Evolutionary conservation across 2,888 invertebrate genomes (phyloP).

Genomic region (Stegophylla sp.): DNA sequence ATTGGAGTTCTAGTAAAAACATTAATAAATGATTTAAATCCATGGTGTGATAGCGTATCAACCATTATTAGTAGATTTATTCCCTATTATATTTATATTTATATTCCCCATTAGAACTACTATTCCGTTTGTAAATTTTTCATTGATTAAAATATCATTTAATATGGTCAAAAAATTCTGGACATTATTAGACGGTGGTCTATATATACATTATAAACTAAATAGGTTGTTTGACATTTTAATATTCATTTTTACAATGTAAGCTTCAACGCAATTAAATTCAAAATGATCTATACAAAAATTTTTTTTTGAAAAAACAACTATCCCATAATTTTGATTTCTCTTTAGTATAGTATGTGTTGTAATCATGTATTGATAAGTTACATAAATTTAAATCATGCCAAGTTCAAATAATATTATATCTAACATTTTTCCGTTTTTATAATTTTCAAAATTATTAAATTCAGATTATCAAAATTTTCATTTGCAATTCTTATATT

Average conservation of each 20-base stretch:
- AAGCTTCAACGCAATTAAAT: constrained; percentile 9
- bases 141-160: neutral
- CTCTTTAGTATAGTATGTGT: constrained; percentile 6
- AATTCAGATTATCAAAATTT: no score
- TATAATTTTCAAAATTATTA: constrained; percentile 29
- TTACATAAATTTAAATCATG: neutral
- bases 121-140: no score
- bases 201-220: constrained; percentile 1
- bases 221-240: neutral
- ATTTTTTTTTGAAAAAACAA: constrained; percentile 10
- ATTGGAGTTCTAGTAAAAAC: neutral
- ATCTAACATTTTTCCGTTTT: constrained; percentile 6
- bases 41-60: neutral
- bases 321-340: constrained; percentile 20
- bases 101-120: neutral
- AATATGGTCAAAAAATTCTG: neutral
- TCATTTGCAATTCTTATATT: no score
- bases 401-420: constrained; percentile 16
- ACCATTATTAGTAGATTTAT: neutral
- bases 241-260: constrained; percentile 11
- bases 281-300: neutral
- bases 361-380: constrained; percentile 5
- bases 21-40: constrained; percentile 6
- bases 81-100: neutral
- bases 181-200: constrained; percentile 7